These are phyloP conservation scores for Lepisosteus osseus DNA, from an alignment of 2,113 vertebrate species.

Conservation along the genomic window DNA sequence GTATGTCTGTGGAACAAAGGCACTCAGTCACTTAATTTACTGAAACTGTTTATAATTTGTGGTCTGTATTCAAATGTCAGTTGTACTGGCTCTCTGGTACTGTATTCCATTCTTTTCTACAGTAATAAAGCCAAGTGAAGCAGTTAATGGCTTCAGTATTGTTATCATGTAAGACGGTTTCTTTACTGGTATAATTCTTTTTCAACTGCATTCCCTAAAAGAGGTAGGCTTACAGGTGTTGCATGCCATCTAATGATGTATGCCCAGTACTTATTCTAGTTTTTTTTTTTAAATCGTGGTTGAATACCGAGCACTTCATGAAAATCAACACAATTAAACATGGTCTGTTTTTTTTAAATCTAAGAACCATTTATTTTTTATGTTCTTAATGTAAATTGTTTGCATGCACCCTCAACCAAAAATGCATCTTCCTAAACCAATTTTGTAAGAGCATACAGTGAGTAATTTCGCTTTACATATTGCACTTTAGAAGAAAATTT, in stretches of 20 bases:
- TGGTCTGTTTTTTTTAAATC: neutral
- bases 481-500: constrained; percentile 1
- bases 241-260: constrained; percentile 26
- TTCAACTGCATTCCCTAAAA: constrained; percentile 38
- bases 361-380: constrained; percentile 1
- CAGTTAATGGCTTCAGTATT: constrained; percentile 51
- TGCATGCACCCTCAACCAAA: neutral
- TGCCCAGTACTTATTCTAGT: constrained; percentile 37
- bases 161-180: constrained; percentile 48
- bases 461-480: neutral
- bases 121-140: constrained; percentile 56
- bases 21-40: constrained; percentile 75
- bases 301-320: too few species aligned
- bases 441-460: neutral
- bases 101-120: constrained; percentile 48
- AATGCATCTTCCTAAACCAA: neutral
- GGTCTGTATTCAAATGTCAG: constrained; percentile 75
- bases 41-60: constrained; percentile 87
- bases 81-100: constrained; percentile 57
- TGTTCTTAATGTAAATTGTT: constrained; percentile 26
- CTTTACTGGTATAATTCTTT: constrained; percentile 16
- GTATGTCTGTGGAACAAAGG: constrained; percentile 79
- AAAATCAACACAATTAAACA: too few species aligned
- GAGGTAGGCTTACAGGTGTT: constrained; percentile 32
- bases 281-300: constrained; percentile 28